Percentiles rank a stretch among this genome's conserved stretches.
Evolutionary conservation across 2,888 invertebrate genomes (phyloP).

Genomic region (Campoplex nolae): DNA sequence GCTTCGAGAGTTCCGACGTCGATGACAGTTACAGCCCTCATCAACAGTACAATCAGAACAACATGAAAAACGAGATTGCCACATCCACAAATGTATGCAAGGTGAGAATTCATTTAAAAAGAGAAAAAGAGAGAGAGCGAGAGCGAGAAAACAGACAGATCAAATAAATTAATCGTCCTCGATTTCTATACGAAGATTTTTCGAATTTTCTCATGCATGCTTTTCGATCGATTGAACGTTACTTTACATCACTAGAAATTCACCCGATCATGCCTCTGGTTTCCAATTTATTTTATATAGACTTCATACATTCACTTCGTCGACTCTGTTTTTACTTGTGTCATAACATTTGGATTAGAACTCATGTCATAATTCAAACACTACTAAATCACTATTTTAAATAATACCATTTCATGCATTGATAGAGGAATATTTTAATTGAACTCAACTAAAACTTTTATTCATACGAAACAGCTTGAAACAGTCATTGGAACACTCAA

Average conservation of each 20-base stretch:
- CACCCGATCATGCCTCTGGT: constrained; percentile 44
- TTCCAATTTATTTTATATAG: constrained; percentile 15
- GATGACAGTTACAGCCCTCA: constrained; percentile 86
- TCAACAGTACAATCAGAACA: constrained; percentile 85
- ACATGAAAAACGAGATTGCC: constrained; percentile 85
- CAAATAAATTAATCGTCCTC: background rate
- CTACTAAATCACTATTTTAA: background rate
- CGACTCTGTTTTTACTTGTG: background rate
- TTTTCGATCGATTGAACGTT: constrained; percentile 50
- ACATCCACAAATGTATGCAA: constrained; percentile 91
- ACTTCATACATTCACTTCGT: background rate
- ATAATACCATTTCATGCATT: background rate
- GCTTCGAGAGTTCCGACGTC: constrained; percentile 84
- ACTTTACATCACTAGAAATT: constrained; percentile 79
- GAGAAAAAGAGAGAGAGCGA: background rate
- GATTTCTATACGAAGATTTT: constrained; percentile 25
- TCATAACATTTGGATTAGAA: background rate
- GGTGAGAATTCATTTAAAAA: constrained; percentile 82
- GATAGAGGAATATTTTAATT: background rate
- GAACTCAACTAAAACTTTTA: background rate
- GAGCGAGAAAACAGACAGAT: constrained; percentile 6
- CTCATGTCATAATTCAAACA: background rate
- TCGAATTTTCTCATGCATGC: constrained; percentile 45
- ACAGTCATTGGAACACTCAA: background rate
- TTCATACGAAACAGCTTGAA: background rate